Conservation (phyloP, 2,888 invertebrate species). For the Julus scandinavius region DNA sequence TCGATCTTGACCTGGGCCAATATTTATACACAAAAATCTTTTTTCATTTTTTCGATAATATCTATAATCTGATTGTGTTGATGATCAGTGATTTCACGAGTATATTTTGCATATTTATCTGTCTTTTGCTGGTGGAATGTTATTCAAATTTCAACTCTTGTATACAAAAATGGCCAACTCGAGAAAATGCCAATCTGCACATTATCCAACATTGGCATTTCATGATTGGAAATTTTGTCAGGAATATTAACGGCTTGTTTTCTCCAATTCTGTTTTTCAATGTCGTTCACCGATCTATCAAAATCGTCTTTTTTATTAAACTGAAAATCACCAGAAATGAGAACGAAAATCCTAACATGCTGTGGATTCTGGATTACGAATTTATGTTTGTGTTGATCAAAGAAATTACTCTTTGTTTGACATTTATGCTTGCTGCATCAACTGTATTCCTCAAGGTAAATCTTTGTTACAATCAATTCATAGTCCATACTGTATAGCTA, state of each 20-base stretch:
- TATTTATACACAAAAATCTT: not conserved
- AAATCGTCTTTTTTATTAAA: constrained; percentile 6
- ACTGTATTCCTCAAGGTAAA: not conserved
- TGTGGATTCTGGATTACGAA: constrained; percentile 33
- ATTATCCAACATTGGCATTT: constrained; percentile 33
- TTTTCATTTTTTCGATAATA: constrained; percentile 33
- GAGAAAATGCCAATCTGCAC: not conserved
- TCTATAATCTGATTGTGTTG: not conserved
- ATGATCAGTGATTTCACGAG: not conserved
- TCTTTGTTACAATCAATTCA: not conserved
- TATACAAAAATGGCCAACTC: not conserved
- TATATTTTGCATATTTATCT: not conserved
- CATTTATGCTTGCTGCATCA: not conserved
- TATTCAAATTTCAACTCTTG: not conserved
- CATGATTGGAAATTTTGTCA: constrained; percentile 6
- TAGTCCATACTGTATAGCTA: not conserved
- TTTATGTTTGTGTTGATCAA: constrained; percentile 33
- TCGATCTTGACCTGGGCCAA: not conserved
- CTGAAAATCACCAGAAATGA: not conserved
- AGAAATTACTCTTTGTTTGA: constrained; percentile 33
- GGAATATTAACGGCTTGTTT: constrained; percentile 25
- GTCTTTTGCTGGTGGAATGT: constrained; percentile 24
- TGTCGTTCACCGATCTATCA: not conserved
- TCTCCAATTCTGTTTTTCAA: not conserved
- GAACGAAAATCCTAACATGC: not conserved